Evolutionary conservation across 2,797 vertebrate genomes (phyloP), one percentile per base, ranked within the genome.

Genomic region (Remorina albescens): DNA sequence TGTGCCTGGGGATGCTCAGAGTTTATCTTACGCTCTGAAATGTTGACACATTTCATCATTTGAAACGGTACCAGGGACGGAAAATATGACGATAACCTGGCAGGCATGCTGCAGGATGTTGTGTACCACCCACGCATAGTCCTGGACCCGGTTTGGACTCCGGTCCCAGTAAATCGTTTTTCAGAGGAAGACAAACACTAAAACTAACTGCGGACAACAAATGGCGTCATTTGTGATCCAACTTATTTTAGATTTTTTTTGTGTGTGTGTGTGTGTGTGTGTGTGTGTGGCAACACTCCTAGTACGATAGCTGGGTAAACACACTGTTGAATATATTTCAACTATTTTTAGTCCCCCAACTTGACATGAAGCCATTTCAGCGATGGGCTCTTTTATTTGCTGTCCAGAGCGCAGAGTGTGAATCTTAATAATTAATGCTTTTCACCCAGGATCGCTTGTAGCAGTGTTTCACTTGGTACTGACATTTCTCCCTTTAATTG

Each of bases 361-460:
- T 23, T 16, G 25, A 68, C 23, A 44, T 76, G 47, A 15, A 67
- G 4, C 60, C 67, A 37, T 71, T 39, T 74, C 44, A 59, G 37
- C 3, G 1, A 15, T 21, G 49, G 55, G 34, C 39, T 53, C 46
- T 56, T 58, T 81, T 68, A 71, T 86, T 74, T 69, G 28, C 70
- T 74, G 73, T 80, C 85, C 68, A 81, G 26, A 71, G 64, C 58
- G 59, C 28, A 28, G 28, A 67, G 34, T 65, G 62, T 59, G 61
- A 65, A 68, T 83, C 50, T 88, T 55, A 92, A 88, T 88, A 84
- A 89, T 90, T 71, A 59, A 88, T 72, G 74, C 32, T 68, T 69
- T 73, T 76, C 53, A 58, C 73, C 46, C 30, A 15, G 55, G 21
- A 65, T 78, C 58, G 69, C 73, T 83, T 51, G 79, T 70, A 6